A percentile compares a stretch with the other conserved stretches of the same genome.
These are phyloP conservation scores for Gyrodactylus bullatarudis DNA, from an alignment of 1,140 invertebrate genomes.

Conservation along the genomic window DNA sequence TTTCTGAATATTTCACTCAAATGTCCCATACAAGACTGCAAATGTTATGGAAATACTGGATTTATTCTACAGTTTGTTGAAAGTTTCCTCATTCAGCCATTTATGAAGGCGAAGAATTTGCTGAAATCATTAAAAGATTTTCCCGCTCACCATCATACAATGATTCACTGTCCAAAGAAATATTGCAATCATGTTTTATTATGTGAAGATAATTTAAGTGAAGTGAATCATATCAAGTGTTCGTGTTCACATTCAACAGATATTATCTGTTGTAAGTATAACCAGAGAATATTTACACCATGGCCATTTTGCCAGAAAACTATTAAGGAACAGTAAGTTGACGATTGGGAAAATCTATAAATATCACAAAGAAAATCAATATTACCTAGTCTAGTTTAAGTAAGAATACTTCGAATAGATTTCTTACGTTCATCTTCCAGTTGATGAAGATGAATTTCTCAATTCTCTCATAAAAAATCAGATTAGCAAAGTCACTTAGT, in stretches of 20 bases:
- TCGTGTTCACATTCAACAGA: not conserved
- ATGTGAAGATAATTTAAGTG: not conserved
- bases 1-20: not conserved
- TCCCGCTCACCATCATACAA: not conserved
- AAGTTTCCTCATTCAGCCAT: not conserved
- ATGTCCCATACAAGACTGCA: not conserved
- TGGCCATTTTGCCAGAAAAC: not conserved
- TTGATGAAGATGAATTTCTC: no score
- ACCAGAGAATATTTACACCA: not conserved
- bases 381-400: not conserved
- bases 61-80: not conserved
- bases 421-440: no score
- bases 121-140: not conserved
- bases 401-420: no score
- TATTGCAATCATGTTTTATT: not conserved
- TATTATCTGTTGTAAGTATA: not conserved
- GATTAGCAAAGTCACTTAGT: no score
- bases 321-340: no score
- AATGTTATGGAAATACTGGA: not conserved
- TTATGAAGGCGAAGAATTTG: not conserved
- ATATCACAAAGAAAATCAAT: not conserved
- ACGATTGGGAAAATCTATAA: no score
- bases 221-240: not conserved
- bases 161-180: not conserved
- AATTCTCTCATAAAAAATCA: no score